Percentiles rank a stretch among this genome's conserved stretches.
phyloP scores from a whole-genome alignment of 1,140 invertebrate genomes.

The Dryas iulia region DNA sequence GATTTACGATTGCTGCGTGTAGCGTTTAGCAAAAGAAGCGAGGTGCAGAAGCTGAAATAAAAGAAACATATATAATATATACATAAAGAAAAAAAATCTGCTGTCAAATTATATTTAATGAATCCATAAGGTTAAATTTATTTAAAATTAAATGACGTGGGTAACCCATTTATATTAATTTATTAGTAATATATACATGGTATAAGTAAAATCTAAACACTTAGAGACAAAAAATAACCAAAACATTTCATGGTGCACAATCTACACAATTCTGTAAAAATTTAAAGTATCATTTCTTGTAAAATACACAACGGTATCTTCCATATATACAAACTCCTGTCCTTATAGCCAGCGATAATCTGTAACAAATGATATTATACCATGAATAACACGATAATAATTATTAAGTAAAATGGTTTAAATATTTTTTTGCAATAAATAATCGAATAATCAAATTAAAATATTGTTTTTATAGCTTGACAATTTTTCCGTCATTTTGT shows the following conservation, averaged over 20 bases:
- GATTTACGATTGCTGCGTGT: too few species aligned
- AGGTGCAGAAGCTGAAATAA: too few species aligned
- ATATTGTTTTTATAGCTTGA: too few species aligned
- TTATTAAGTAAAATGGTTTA: too few species aligned
- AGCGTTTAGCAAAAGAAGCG: too few species aligned
- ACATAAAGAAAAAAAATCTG: too few species aligned
- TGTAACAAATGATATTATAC: slow-evolving; percentile 59
- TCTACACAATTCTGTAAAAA: slow-evolving; percentile 22
- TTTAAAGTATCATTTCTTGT: slow-evolving; percentile 77
- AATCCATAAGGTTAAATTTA: not conserved
- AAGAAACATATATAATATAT: too few species aligned
- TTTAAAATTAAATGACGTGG: slow-evolving; percentile 17
- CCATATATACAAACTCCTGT: slow-evolving; percentile 82
- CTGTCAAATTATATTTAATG: too few species aligned
- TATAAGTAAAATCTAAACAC: not conserved
- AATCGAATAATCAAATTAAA: too few species aligned
- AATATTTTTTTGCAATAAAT: too few species aligned
- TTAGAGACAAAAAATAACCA: slow-evolving; percentile 23
- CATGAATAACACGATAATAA: too few species aligned
- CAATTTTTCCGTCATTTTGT: too few species aligned
- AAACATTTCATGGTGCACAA: slow-evolving; percentile 20
- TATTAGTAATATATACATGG: not conserved
- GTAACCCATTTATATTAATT: not conserved
- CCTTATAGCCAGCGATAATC: slow-evolving; percentile 84
- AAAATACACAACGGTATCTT: slow-evolving; percentile 78